These are phyloP conservation scores for Apistogramma diplotaenia DNA, from an alignment of 2,113 vertebrate genomes.

Conservation along the genomic window DNA sequence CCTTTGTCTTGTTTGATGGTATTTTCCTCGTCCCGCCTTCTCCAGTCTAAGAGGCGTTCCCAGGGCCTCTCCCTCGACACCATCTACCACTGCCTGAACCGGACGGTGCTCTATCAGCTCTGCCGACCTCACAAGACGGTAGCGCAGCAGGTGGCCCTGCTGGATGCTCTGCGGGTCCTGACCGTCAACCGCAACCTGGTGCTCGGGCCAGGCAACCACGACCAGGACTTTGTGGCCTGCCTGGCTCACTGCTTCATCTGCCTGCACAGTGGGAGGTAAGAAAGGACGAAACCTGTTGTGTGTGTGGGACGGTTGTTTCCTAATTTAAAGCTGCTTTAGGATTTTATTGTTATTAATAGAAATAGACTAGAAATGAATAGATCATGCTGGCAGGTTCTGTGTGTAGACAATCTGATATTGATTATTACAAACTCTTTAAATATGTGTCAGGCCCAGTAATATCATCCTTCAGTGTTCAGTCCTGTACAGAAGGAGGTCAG, in stretches of 20 bases:
- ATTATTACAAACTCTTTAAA: not conserved
- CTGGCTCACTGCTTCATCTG: conserved; percentile 96
- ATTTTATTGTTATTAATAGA: not conserved
- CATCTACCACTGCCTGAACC: conserved; percentile 96
- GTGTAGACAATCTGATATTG: not conserved
- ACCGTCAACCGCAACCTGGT: conserved; percentile 96
- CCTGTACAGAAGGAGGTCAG: not conserved
- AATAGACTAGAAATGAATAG: not conserved
- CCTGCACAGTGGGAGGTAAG: conserved; percentile 90
- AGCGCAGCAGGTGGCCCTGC: conserved; percentile 93
- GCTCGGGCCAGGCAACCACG: conserved; percentile 94
- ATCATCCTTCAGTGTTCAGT: not conserved
- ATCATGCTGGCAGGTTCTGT: accelerated
- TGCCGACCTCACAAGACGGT: conserved; percentile 96
- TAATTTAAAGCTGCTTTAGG: accelerated
- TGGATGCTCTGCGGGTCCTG: conserved; percentile 91
- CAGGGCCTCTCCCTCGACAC: conserved; percentile 93
- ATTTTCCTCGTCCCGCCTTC: not conserved
- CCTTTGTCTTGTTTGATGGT: not conserved
- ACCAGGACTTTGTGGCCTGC: conserved; percentile 97
- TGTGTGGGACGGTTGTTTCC: not conserved
- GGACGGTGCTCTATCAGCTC: conserved; percentile 97
- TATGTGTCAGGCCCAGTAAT: not conserved
- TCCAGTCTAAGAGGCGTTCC: conserved; percentile 92
- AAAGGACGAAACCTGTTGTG: not conserved